Percentiles rank a stretch among this genome's conserved stretches.
Evolutionary conservation across 1,140 invertebrate species (phyloP).

Genomic region (Pseudomyrmex pallidus): DNA sequence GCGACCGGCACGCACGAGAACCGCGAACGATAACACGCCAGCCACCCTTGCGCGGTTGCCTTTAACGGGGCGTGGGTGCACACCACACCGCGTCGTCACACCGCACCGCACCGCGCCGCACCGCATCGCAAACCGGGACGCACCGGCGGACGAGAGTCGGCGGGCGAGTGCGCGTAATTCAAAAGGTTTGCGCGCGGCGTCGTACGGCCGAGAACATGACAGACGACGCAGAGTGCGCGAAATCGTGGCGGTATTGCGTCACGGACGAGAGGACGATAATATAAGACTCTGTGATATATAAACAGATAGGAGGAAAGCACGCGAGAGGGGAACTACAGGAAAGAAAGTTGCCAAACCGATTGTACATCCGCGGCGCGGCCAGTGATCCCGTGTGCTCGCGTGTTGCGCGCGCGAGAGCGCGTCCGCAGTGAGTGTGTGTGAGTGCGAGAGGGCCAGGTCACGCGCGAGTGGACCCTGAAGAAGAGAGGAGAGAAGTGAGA

Average conservation of each 20-base stretch:
- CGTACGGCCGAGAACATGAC: conserved; percentile 50
- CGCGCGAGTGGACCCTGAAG: conserved; percentile 40
- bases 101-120: conserved; percentile 36
- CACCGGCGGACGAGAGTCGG: conserved; percentile 39
- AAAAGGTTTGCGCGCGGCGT: conserved; percentile 54
- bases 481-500: conserved; percentile 12
- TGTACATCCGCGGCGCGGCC: conserved; percentile 51
- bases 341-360: conserved; percentile 55
- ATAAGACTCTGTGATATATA: conserved; percentile 26
- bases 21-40: conserved; percentile 49
- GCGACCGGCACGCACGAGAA: conserved; percentile 51
- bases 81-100: conserved; percentile 10
- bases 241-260: conserved; percentile 41
- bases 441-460: conserved; percentile 33
- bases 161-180: conserved; percentile 48
- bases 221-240: conserved; percentile 44
- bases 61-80: conserved; percentile 68
- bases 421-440: conserved; percentile 37
- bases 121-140: conserved; percentile 37
- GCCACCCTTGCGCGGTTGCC: conserved; percentile 43
- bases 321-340: conserved; percentile 11
- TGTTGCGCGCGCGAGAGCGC: conserved; percentile 62
- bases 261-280: conserved; percentile 45
- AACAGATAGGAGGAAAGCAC: neutral
- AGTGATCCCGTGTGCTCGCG: conserved; percentile 39